Evolutionary conservation across 1,140 invertebrate genomes (phyloP).

Genomic region (Lepidurus apus): DNA sequence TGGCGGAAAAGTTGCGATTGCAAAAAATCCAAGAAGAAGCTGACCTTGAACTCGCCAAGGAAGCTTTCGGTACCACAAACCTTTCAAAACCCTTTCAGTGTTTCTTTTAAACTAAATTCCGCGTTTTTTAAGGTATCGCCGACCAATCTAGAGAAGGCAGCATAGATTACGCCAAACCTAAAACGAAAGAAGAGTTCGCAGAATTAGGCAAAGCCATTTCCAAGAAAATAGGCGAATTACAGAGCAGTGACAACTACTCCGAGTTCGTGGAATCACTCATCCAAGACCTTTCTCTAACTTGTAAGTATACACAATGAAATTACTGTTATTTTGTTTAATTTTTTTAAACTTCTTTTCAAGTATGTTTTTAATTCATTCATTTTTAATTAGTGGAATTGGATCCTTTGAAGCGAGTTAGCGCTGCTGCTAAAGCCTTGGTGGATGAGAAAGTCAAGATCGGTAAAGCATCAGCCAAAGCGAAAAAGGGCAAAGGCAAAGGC

Average conservation of each 20-base stretch:
- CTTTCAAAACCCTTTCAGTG: not conserved
- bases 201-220: conserved; percentile 27
- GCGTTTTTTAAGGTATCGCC: not conserved
- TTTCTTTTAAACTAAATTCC: not conserved
- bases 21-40: conserved; percentile 32
- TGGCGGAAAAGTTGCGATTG: conserved; percentile 31
- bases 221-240: conserved; percentile 23
- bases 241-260: conserved; percentile 21
- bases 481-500: conserved; percentile 28
- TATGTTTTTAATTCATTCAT: not conserved
- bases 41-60: conserved; percentile 28
- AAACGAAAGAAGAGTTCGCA: conserved; percentile 31
- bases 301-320: conserved; percentile 13
- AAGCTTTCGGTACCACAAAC: conserved; percentile 25
- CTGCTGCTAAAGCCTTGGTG: conserved; percentile 24
- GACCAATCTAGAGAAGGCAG: conserved; percentile 11
- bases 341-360: not conserved
- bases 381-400: conserved; percentile 31
- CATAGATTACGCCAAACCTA: conserved; percentile 31
- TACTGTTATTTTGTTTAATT: not conserved
- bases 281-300: conserved; percentile 29
- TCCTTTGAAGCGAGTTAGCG: conserved; percentile 27
- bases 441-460: conserved; percentile 32
- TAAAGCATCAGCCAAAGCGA: conserved; percentile 27
- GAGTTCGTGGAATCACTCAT: conserved; percentile 32